phyloP scores from a whole-genome alignment of 1,140 invertebrate genomes.

The Pomacea maculata region DNA sequence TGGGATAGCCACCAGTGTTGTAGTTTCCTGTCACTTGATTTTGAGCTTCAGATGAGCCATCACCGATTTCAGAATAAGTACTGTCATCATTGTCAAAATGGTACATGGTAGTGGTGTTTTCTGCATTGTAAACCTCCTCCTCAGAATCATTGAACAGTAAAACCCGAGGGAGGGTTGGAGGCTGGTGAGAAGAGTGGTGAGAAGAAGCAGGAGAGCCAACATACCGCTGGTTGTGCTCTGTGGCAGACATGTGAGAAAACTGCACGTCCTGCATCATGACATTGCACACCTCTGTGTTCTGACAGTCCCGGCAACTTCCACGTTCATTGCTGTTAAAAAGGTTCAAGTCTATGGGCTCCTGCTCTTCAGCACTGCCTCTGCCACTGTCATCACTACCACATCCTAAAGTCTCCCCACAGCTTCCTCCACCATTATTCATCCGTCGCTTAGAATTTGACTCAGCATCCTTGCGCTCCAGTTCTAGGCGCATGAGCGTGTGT shows the following conservation, averaged over 20 bases:
- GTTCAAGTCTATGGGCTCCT: conserved; percentile 38
- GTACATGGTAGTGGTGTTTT: conserved; percentile 75
- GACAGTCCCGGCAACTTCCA: conserved; percentile 63
- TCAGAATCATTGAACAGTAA: conserved; percentile 60
- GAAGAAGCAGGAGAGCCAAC: conserved; percentile 18
- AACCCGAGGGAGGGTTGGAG: conserved; percentile 45
- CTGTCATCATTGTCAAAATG: conserved; percentile 70
- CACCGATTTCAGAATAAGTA: conserved; percentile 72
- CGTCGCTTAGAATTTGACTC: conserved; percentile 19
- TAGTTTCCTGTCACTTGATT: conserved; percentile 23
- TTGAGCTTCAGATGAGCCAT: conserved; percentile 57
- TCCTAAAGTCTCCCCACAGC: conserved; percentile 11
- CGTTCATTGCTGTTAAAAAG: conserved; percentile 63
- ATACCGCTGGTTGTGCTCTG: conserved; percentile 11
- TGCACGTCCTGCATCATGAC: conserved; percentile 62
- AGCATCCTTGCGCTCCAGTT: conserved; percentile 84
- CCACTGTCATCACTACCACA: conserved; percentile 10
- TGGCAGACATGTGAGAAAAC: conserved; percentile 45
- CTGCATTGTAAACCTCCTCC: conserved; percentile 70
- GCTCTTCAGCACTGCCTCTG: conserved; percentile 27
- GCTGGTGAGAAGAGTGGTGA: conserved; percentile 12
- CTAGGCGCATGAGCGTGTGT: conserved; percentile 93
- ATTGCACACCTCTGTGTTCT: conserved; percentile 61
- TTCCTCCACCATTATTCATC: background rate
- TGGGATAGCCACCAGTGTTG: conserved; percentile 32